These are phyloP conservation scores for Acanthococcus lagerstroemiae DNA, from an alignment of 2,888 invertebrate species.

Conservation along the genomic window DNA sequence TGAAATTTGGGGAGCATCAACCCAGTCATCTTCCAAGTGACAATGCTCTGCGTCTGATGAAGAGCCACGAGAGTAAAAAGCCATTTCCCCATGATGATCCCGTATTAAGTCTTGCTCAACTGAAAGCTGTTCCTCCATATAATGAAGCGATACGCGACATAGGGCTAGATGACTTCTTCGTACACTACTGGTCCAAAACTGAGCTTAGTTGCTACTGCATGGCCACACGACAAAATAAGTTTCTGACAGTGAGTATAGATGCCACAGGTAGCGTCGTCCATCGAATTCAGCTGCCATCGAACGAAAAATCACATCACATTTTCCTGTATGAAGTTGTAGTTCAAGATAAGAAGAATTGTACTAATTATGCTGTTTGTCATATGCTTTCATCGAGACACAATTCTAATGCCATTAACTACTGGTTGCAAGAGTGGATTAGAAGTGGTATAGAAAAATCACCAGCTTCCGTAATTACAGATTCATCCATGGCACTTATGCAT, in stretches of 20 bases:
- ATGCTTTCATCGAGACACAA: slow-evolving; percentile 32
- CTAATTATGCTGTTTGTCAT: slow-evolving; percentile 26
- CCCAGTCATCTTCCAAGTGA: slow-evolving; percentile 20
- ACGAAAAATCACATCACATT: background rate
- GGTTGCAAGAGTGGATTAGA: slow-evolving; percentile 30
- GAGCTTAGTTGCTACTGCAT: slow-evolving; percentile 25
- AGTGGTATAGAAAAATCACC: slow-evolving; percentile 15
- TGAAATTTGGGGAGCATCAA: slow-evolving; percentile 30
- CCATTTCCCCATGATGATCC: slow-evolving; percentile 20
- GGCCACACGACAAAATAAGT: slow-evolving; percentile 4
- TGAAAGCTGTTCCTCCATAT: slow-evolving; percentile 26
- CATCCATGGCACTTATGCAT: slow-evolving; percentile 19
- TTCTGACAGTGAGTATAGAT: slow-evolving; percentile 23
- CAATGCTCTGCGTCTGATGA: slow-evolving; percentile 24
- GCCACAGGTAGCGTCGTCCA: slow-evolving; percentile 28
- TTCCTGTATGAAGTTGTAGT: slow-evolving; percentile 29
- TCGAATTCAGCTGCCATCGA: slow-evolving; percentile 15
- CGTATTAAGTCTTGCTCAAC: slow-evolving; percentile 3
- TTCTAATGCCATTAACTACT: slow-evolving; percentile 28
- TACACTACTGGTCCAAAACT: slow-evolving; percentile 29
- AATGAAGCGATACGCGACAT: slow-evolving; percentile 18
- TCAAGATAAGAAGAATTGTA: slow-evolving; percentile 18
- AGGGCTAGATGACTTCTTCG: slow-evolving; percentile 29
- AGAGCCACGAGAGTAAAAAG: background rate
- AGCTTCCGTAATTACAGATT: slow-evolving; percentile 27